phyloP scores from a whole-genome alignment of 2,888 invertebrate genomes.

The Chrysolina americana region DNA sequence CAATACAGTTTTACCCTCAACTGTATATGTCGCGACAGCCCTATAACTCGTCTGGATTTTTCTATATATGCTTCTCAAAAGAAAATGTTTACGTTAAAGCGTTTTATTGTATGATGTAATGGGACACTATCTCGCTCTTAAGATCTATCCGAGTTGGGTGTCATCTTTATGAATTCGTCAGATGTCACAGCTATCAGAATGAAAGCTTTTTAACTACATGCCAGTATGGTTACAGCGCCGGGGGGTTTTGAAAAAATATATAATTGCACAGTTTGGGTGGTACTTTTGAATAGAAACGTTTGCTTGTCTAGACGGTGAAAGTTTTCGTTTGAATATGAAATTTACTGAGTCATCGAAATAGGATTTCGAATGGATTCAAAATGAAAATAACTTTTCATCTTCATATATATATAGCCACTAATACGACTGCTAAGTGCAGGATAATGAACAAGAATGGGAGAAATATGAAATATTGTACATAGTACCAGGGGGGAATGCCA shows the following conservation, averaged over 20 bases:
- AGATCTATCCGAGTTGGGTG: constrained; percentile 9
- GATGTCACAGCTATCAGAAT: constrained; percentile 14
- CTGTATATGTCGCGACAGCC: neutral
- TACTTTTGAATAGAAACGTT: constrained; percentile 14
- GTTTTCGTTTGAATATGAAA: neutral
- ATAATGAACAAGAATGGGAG: too few relatives aligned
- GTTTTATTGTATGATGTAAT: constrained; percentile 26
- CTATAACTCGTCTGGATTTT: constrained; percentile 22
- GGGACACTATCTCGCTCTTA: constrained; percentile 20
- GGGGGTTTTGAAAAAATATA: constrained; percentile 22
- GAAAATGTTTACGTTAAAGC: constrained; percentile 16
- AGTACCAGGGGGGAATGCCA: too few relatives aligned
- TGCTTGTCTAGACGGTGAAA: constrained; percentile 3
- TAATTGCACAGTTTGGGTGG: constrained; percentile 24
- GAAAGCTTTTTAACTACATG: constrained; percentile 27
- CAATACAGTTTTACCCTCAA: neutral
- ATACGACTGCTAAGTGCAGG: too few relatives aligned
- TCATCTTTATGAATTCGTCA: constrained; percentile 24
- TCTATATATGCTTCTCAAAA: constrained; percentile 3
- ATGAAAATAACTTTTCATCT: too few relatives aligned
- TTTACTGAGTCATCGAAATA: too few relatives aligned
- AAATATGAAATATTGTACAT: too few relatives aligned
- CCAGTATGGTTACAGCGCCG: neutral
- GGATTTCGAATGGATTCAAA: too few relatives aligned
- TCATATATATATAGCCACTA: too few relatives aligned